Percentiles rank a stretch among this genome's conserved stretches.
Evolutionary conservation across 2,113 vertebrate species (phyloP).

Genomic region (Illadopsis cleaveri): DNA sequence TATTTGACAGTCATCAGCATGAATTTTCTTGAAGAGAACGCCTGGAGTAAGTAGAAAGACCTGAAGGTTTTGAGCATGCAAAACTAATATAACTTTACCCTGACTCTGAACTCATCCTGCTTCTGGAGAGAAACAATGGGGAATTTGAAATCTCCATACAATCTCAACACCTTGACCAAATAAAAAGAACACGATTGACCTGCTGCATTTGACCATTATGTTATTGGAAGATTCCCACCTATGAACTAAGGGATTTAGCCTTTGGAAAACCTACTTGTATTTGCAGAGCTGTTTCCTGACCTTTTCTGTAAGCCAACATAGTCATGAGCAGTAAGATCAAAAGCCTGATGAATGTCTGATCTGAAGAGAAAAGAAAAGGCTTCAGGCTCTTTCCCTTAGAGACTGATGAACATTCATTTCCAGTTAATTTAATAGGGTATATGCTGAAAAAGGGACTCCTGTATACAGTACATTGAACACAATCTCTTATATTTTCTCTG

Average conservation of each 20-base stretch:
- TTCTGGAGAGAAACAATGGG: background rate
- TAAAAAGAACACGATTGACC: background rate
- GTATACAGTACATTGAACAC: conserved; percentile 33
- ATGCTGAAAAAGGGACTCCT: conserved; percentile 30
- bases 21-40: background rate
- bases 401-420: conserved; percentile 46
- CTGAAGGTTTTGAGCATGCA: background rate
- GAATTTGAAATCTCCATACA: background rate
- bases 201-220: background rate
- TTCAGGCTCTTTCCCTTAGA: conserved; percentile 25
- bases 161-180: background rate
- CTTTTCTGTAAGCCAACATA: background rate
- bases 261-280: background rate
- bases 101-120: background rate
- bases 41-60: background rate
- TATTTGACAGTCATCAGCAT: background rate
- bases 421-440: conserved; percentile 57
- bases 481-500: conserved; percentile 12
- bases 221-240: background rate
- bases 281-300: conserved; percentile 25
- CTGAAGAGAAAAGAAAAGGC: conserved; percentile 34
- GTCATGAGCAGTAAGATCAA: conserved; percentile 37
- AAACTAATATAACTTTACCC: background rate
- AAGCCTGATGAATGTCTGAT: conserved; percentile 45
- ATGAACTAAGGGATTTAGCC: background rate